Evolutionary conservation across 2,888 invertebrate species (phyloP).

Genomic region (Diaprepes abbreviatus): DNA sequence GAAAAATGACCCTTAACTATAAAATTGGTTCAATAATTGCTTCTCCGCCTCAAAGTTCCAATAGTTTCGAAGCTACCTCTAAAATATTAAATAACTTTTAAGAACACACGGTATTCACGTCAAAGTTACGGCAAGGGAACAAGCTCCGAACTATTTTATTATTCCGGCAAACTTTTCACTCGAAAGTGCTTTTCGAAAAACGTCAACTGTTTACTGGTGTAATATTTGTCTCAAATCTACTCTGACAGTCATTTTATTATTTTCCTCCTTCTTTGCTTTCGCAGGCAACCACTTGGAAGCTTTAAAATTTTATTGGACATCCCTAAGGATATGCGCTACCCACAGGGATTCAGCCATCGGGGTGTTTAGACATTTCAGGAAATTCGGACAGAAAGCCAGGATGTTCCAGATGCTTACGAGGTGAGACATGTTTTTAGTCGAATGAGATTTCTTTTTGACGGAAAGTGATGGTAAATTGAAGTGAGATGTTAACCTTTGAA

Average conservation of each 20-base stretch:
- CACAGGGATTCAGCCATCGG: slow-evolving; percentile 74
- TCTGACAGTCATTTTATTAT: slow-evolving; percentile 11
- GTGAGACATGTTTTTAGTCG: slow-evolving; percentile 63
- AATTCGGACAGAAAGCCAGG: slow-evolving; percentile 75
- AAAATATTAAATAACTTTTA: too few relatives aligned
- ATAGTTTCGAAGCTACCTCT: too few relatives aligned
- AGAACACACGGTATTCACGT: too few relatives aligned
- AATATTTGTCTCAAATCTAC: slow-evolving; percentile 14
- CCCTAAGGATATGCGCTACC: slow-evolving; percentile 70
- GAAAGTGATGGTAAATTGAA: background rate
- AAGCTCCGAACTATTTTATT: background rate
- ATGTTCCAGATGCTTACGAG: slow-evolving; percentile 77
- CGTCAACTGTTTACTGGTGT: slow-evolving; percentile 18
- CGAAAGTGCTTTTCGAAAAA: background rate
- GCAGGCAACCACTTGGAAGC: slow-evolving; percentile 71
- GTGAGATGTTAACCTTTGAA: too few relatives aligned
- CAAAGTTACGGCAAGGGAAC: too few relatives aligned
- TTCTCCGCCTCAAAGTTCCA: too few relatives aligned
- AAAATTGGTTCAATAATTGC: too few relatives aligned
- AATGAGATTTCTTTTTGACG: background rate
- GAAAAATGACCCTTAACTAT: too few relatives aligned
- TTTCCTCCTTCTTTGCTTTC: background rate
- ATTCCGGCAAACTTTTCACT: background rate
- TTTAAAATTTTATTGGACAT: slow-evolving; percentile 71
- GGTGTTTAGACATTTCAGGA: slow-evolving; percentile 74